Base-by-base conservation (phyloP, 2,113 vertebrate genomes). In the Ctenodactylus gundi region DNA sequence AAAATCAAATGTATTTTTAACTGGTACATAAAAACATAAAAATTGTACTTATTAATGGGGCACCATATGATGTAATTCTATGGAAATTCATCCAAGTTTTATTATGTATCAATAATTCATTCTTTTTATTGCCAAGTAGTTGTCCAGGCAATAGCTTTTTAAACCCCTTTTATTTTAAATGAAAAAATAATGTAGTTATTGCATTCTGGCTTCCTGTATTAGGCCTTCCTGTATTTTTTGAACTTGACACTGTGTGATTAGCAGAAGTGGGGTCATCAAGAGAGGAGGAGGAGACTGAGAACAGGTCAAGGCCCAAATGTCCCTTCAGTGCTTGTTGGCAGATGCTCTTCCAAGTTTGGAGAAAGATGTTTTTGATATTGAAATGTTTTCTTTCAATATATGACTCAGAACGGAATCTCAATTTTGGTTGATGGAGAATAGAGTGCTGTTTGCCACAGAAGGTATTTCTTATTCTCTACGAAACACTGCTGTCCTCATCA, bases 131-230 rank as follows among this genome's bases (percentile, higher is more conserved):
- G 11, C 39, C 55, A 44, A 92, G 34, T 73, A 55, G 31, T 41
- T 14, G 36, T 67, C 62, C 21, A 75, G 60, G 36, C 92, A 70
- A 29, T 84, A 12, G 27, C 55, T 85, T 85, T 93, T 76, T 44
- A 90, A 76, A 87, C 67, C 84, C 62, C n/a, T 90, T 72, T 91
- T 25, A 77, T 90, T 85, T 92, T 60, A n/a, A 88, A 88, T n/a
- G 53, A 57, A 58, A 58, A 15, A 80, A 91, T 90, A 65, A 46
- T 62, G 12, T 41, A 80, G 68, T 53, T n/a, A 34, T 27, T 49
- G 51, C 55, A 34, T 93, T 49, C 46, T 97, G 77, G 44, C 83
- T 95, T 96, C 85, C 78, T 89, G 44, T 78, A 9, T 17, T 57
- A 12, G 68, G 62, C 60, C 82, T 91, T 72, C 87, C 49, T 73